A percentile compares a stretch with the other conserved stretches of the same genome.
Evolutionary conservation across 2,797 vertebrate genomes (phyloP).

Genomic region (Arrhamphus sclerolepis): DNA sequence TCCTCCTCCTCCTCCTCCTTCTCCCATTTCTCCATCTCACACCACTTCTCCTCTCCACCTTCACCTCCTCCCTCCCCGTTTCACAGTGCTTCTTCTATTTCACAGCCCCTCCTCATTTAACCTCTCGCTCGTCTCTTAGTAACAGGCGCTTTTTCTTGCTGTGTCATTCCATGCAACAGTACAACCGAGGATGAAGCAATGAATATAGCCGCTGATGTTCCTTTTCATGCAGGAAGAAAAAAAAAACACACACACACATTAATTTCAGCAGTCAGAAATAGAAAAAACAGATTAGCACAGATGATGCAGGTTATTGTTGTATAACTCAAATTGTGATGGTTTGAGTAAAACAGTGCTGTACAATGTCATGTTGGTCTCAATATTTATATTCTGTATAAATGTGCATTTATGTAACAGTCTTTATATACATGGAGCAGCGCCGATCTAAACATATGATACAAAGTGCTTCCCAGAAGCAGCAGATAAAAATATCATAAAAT

Average conservation of each 20-base stretch:
- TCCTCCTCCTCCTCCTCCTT: conserved; percentile 21
- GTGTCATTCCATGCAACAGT: conserved; percentile 47
- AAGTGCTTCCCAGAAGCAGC: no score
- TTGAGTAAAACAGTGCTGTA: no score
- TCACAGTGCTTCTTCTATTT: conserved; percentile 45
- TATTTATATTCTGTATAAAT: no score
- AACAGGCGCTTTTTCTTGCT: conserved; percentile 57
- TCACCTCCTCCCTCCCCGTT: conserved; percentile 47
- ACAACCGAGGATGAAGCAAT: background rate
- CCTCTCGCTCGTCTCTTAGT: conserved; percentile 54
- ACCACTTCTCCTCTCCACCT: conserved; percentile 46
- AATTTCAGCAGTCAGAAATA: background rate
- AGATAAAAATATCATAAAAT: no score
- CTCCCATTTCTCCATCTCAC: conserved; percentile 29
- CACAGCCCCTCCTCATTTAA: conserved; percentile 54
- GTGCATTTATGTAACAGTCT: no score
- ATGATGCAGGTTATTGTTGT: no score
- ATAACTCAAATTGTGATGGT: no score
- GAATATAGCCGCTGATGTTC: conserved; percentile 12
- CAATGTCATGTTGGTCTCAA: no score
- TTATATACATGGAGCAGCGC: no score
- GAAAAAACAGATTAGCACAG: no score
- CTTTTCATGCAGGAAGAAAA: background rate
- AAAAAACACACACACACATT: background rate
- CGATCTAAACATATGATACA: no score